Evolutionary conservation across 2,113 vertebrate genomes (phyloP).

Genomic region (Perccottus glenii): DNA sequence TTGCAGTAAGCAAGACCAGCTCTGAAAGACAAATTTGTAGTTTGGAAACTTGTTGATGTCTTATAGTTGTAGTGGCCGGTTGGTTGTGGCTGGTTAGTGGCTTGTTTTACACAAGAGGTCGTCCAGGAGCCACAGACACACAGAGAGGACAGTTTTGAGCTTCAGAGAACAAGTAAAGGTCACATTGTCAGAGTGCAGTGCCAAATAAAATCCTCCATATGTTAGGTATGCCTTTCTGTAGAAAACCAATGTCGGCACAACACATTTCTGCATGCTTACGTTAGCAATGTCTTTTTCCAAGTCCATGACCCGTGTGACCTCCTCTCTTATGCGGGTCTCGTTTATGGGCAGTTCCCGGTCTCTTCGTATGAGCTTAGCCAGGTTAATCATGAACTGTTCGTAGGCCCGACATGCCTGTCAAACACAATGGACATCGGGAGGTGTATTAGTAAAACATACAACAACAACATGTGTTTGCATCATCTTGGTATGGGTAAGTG

Average conservation of each 20-base stretch:
- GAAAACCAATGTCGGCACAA: not conserved
- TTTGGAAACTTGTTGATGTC: conserved; percentile 41
- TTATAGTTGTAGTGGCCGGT: conserved; percentile 8
- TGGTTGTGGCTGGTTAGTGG: conserved; percentile 26
- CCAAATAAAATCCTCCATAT: conserved; percentile 16
- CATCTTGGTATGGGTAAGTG: conserved; percentile 4
- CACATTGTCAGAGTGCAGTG: not conserved
- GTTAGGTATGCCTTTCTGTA: no score
- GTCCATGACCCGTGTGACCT: conserved; percentile 85
- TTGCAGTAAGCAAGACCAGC: conserved; percentile 27
- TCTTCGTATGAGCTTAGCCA: conserved; percentile 86
- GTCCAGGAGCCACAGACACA: conserved; percentile 28
- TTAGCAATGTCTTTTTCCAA: conserved; percentile 93
- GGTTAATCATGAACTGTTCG: conserved; percentile 88
- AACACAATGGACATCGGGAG: conserved; percentile 28
- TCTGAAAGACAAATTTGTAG: conserved; percentile 40
- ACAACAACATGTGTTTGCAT: not conserved
- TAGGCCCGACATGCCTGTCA: conserved; percentile 89
- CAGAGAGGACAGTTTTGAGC: conserved; percentile 4
- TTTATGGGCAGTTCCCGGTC: conserved; percentile 79
- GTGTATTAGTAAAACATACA: not conserved
- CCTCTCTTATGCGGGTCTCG: conserved; percentile 74
- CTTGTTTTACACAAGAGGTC: conserved; percentile 34
- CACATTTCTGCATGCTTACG: conserved; percentile 77
- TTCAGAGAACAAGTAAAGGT: not conserved